A percentile compares a stretch with the other conserved stretches of the same genome.
These are phyloP conservation scores for Camponotus vicinus DNA, from an alignment of 1,140 invertebrate species.

Conservation along the genomic window DNA sequence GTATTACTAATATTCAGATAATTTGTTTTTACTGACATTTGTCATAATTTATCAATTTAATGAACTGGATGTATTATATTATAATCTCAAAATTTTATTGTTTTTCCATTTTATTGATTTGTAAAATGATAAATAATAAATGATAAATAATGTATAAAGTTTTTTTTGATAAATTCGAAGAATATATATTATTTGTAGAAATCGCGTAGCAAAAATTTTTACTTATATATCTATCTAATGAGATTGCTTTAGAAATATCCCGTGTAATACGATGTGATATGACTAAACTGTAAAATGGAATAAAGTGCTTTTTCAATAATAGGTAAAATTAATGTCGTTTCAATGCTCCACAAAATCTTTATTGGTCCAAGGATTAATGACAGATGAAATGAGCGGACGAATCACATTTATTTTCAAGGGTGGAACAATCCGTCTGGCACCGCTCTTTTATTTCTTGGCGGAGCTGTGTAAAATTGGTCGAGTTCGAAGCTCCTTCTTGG, in stretches of 20 bases:
- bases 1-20: background rate
- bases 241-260: background rate
- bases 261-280: background rate
- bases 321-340: background rate
- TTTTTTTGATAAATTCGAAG: too few species aligned
- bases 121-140: background rate
- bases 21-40: background rate
- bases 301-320: background rate
- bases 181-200: too few species aligned
- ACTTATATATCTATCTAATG: background rate
- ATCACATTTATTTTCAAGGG: background rate
- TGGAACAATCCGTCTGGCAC: background rate
- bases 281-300: background rate
- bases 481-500: constrained; percentile 35
- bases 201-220: background rate
- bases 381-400: background rate
- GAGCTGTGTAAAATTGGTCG: constrained; percentile 29
- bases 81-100: background rate
- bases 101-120: background rate
- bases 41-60: background rate
- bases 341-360: background rate
- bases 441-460: constrained; percentile 15
- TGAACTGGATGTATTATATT: background rate
- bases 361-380: background rate
- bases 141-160: background rate